These are phyloP conservation scores for Endotricha flammealis DNA, from an alignment of 2,888 invertebrate genomes.

Conservation along the genomic window DNA sequence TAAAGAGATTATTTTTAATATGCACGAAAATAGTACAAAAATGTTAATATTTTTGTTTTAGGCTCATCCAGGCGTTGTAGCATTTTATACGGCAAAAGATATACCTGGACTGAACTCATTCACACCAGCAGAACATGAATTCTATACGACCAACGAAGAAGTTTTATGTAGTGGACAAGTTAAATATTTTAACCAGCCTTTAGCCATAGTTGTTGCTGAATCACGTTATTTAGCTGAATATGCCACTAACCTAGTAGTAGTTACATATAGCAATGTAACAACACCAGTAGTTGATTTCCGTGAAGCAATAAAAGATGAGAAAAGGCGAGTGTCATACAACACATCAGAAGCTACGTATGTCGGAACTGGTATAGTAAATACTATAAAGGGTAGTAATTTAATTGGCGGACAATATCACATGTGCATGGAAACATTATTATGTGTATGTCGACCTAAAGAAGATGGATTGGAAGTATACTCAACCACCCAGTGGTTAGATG, in stretches of 20 bases:
- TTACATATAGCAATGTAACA: slow-evolving; percentile 64
- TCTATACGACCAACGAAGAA: slow-evolving; percentile 40
- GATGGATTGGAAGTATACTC: slow-evolving; percentile 82
- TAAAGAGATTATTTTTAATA: too few relatives aligned
- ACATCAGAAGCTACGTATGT: slow-evolving; percentile 25
- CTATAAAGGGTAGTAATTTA: slow-evolving; percentile 64
- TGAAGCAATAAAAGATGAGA: slow-evolving; percentile 25
- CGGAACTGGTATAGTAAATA: slow-evolving; percentile 45
- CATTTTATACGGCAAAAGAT: slow-evolving; percentile 80
- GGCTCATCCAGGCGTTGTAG: slow-evolving; percentile 80
- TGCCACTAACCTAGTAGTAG: slow-evolving; percentile 74
- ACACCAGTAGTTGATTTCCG: slow-evolving; percentile 32
- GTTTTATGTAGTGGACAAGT: slow-evolving; percentile 38
- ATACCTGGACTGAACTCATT: slow-evolving; percentile 81
- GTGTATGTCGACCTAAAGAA: slow-evolving; percentile 81
- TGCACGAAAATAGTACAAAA: neutral
- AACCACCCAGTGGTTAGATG: slow-evolving; percentile 79
- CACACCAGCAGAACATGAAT: slow-evolving; percentile 32
- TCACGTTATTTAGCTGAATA: slow-evolving; percentile 68
- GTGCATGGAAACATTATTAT: slow-evolving; percentile 83
- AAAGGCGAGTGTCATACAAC: slow-evolving; percentile 19
- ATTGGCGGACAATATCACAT: slow-evolving; percentile 83
- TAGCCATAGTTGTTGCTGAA: slow-evolving; percentile 75
- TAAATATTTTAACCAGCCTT: slow-evolving; percentile 39
- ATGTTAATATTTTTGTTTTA: slow-evolving; percentile 35